A percentile compares a stretch with the other conserved stretches of the same genome.
Conservation (phyloP, 1,140 invertebrate genomes). For the Heliconius congener region DNA sequence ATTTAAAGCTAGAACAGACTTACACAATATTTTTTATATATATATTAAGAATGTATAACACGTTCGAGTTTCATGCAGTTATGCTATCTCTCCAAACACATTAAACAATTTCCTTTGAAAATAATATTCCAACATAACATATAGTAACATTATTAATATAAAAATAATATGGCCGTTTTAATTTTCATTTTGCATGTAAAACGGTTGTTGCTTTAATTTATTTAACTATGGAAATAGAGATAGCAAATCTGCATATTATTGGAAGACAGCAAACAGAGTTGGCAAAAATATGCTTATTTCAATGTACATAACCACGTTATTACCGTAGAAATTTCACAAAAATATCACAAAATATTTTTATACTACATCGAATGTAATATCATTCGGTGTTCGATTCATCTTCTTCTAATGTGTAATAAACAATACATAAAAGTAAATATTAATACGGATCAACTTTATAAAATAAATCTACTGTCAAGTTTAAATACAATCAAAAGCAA, state of each 20-base stretch:
- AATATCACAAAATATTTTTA: constrained; percentile 3
- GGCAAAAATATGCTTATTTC: constrained; percentile 1
- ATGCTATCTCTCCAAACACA: not conserved
- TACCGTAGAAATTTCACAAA: not conserved
- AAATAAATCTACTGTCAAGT: not conserved
- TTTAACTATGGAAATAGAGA: not conserved
- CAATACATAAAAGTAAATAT: too few species aligned
- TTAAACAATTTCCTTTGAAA: not conserved
- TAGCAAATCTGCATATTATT: not conserved
- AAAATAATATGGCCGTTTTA: not conserved
- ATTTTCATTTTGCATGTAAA: too few species aligned
- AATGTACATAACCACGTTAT: not conserved
- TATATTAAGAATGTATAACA: not conserved
- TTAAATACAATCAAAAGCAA: not conserved
- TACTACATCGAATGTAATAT: not conserved
- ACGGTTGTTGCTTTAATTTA: not conserved
- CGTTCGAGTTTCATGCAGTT: not conserved
- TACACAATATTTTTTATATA: constrained; percentile 29
- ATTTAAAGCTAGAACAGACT: constrained; percentile 70
- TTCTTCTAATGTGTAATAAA: not conserved
- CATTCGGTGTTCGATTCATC: not conserved
- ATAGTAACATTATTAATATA: not conserved
- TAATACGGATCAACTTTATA: too few species aligned
- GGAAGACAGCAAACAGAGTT: constrained; percentile 12
- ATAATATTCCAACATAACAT: not conserved